These are phyloP conservation scores for Noctua janthe DNA, from an alignment of 2,888 invertebrate genomes.

Conservation along the genomic window DNA sequence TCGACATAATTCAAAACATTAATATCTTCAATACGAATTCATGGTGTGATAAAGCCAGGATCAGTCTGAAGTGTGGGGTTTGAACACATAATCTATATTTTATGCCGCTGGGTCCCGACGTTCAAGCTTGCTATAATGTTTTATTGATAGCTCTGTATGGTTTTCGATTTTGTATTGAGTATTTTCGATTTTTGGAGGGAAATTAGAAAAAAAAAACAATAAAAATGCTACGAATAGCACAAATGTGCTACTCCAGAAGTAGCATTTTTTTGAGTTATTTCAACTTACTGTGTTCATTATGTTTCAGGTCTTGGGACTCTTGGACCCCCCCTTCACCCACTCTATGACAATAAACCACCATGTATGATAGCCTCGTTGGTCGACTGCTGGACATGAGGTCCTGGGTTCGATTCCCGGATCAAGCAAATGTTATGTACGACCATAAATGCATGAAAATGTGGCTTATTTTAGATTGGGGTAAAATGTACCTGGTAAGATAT, in stretches of 20 bases:
- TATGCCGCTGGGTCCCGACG: constrained; percentile 62
- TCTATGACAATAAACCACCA: too few species aligned
- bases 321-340: too few species aligned
- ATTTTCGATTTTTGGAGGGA: constrained; percentile 8
- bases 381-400: too few species aligned
- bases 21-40: constrained; percentile 77
- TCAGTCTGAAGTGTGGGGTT: constrained; percentile 64
- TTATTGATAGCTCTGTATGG: constrained; percentile 39
- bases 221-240: too few species aligned
- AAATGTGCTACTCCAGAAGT: neutral
- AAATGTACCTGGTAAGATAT: neutral
- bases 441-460: neutral
- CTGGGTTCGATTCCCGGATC: too few species aligned
- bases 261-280: neutral
- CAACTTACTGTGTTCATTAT: neutral
- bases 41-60: constrained; percentile 76
- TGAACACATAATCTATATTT: constrained; percentile 74
- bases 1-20: constrained; percentile 65
- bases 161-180: constrained; percentile 16
- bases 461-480: neutral
- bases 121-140: constrained; percentile 45
- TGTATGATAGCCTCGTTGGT: too few species aligned
- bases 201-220: neutral
- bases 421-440: too few species aligned
- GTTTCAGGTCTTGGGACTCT: neutral